Base-by-base conservation (phyloP, 2,797 vertebrate species). In the Ispidina lecontei region DNA sequence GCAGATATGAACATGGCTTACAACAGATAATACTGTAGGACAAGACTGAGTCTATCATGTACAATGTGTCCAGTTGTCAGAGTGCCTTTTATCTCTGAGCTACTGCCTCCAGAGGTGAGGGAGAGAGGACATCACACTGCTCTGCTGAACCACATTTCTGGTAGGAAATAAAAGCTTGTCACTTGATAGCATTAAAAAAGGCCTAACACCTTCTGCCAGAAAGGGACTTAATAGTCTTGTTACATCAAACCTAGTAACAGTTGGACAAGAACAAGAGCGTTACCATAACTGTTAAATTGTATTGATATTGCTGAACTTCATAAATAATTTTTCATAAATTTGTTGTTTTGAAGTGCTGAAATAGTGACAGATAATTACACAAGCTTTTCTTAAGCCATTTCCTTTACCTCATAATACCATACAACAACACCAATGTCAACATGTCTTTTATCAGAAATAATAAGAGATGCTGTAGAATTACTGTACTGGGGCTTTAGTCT, bases 401-500 rank as follows among this genome's bases (percentile, higher is more conserved):
- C 26, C 8, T 60, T 76, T 47, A 52, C 19, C 22, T 60, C 12
- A 10, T 43, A 3, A 3, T 7, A 12, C 5, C 19, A 7, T 21
- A 21, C 2, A 12, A 33, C 14, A 17, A 14, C 72, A 41, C 3
- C 9, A 10, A 59, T n/a, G 18, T 7, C 29, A 58, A 69, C 39
- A 44, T 31, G 9, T 14, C 87, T 87, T 87, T 69, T 29, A 33
- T 31, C 33, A 62, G 54, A 83, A 73, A 21, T 4, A 0, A 3
- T 33, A 7, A 9, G 15, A 58, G 35, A 28, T 28, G 19, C 5
- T 58, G 20, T 7, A 56, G 59, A 47, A 74, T 75, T n/a, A 23
- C 8, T 0, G 0, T 33, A 0, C 9, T 4, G 8, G 1, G 13
- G 10, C 3, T 77, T n/a, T 51, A 10, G 4, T 69, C 10, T 13